Evolutionary conservation across 2,888 invertebrate species (phyloP).

Genomic region (Lithophane semibrunnea): DNA sequence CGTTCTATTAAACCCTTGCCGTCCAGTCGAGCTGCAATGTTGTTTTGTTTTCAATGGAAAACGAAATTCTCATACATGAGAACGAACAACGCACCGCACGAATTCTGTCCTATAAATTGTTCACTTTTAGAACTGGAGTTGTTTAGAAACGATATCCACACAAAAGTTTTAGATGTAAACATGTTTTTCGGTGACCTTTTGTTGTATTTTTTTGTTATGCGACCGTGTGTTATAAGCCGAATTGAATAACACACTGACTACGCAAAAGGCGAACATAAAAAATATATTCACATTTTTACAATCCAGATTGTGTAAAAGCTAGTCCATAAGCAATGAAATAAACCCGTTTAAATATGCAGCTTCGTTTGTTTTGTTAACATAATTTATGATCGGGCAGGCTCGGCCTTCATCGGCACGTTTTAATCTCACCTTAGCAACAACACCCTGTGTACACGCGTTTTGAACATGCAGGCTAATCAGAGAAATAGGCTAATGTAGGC

Average conservation of each 20-base stretch:
- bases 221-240: slow-evolving; percentile 3
- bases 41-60: slow-evolving; percentile 9
- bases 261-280: slow-evolving; percentile 16
- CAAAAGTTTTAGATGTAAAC: slow-evolving; percentile 48
- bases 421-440: slow-evolving; percentile 33
- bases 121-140: slow-evolving; percentile 19
- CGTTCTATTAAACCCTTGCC: slow-evolving; percentile 23
- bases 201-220: slow-evolving; percentile 31
- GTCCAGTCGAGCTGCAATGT: slow-evolving; percentile 12
- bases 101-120: slow-evolving; percentile 27
- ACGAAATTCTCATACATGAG: slow-evolving; percentile 11
- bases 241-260: slow-evolving; percentile 11
- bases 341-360: slow-evolving; percentile 21
- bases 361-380: slow-evolving; percentile 27
- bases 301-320: slow-evolving; percentile 17
- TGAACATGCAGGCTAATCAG: slow-evolving; percentile 49
- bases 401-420: slow-evolving; percentile 27
- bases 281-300: background rate
- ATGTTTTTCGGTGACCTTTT: slow-evolving; percentile 39
- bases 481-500: slow-evolving; percentile 54
- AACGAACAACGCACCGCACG: slow-evolving; percentile 3
- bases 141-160: slow-evolving; percentile 23
- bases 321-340: slow-evolving; percentile 10
- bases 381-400: slow-evolving; percentile 42
- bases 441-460: slow-evolving; percentile 14